Base-by-base conservation (phyloP, 2,797 vertebrate genomes). In the Cossypha heuglini region DNA sequence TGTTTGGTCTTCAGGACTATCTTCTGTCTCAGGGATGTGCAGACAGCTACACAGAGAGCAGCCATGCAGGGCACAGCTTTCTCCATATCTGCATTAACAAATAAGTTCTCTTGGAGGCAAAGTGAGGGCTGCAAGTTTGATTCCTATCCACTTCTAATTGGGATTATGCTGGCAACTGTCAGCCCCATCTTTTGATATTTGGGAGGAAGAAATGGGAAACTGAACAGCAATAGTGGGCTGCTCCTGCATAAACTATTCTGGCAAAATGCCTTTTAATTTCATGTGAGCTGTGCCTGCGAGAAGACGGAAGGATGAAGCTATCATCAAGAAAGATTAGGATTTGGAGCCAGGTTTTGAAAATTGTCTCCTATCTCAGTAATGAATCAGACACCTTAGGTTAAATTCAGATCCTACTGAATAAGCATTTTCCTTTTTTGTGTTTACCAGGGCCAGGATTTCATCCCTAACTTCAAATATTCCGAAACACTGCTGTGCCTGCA, bases 311-410 rank as follows among this genome's bases (percentile, higher is more conserved):
- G 68, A 91, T 96, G 89, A 62, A 80, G 38, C 75, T 46, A 86
- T 83, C 91, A 77, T 68, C 91, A 93, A 80, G 84, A 57, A 85
- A 95, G 93, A 88, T 86, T 68, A 83, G 78, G 58, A 83, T 86
- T 91, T 90, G 75, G 85, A 96, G 92, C 86, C 96, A 96, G 79
- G 62, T 72, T 95, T 93, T 75, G 91, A 85, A 91, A 93, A 37
- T 86, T 88, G 69, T 72, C 87, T 96, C 51, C 82, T 96, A 97
- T 97, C 96, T 96, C 33, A 35, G 58, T 61, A 93, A 90, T 92
- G 92, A 93, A 96, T 95, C 95, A 95, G 89, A 86, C 82, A 94
- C 96, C 92, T 62, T 78, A 92, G 95, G 94, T 96, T 74, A 95
- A 96, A 95, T 95, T 75, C 0, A 0, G 87, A 95, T 93, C 72